These are phyloP conservation scores for Scolopax bukidnonensis DNA, from an alignment of 2,797 vertebrate species.

Conservation along the genomic window DNA sequence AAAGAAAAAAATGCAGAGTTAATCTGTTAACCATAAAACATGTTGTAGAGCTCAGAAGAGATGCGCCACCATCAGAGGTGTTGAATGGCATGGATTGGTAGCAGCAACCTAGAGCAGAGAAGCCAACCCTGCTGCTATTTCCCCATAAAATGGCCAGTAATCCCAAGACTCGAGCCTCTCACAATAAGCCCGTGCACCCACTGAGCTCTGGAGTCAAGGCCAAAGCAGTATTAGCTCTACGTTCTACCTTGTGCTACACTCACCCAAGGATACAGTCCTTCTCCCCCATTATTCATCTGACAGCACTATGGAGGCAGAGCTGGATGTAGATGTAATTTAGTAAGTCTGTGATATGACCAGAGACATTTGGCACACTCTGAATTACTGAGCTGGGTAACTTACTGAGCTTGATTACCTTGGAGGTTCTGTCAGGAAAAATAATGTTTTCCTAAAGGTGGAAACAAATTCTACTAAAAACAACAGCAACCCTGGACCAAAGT, in stretches of 20 bases:
- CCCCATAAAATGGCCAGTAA: neutral
- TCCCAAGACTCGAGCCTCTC: neutral
- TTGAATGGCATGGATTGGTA: neutral
- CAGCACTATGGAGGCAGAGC: neutral
- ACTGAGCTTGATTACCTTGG: neutral
- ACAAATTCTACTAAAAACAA: constrained; percentile 8
- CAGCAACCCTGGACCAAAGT: neutral
- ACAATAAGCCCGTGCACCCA: neutral
- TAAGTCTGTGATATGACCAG: neutral
- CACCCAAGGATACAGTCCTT: neutral
- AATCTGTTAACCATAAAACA: neutral
- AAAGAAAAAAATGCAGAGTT: neutral
- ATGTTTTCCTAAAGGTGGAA: constrained; percentile 33
- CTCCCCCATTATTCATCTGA: neutral
- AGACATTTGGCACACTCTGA: neutral
- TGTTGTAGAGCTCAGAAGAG: accelerated
- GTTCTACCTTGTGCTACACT: neutral
- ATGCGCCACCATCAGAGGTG: neutral
- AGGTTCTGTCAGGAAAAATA: constrained; percentile 32
- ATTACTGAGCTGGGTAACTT: neutral
- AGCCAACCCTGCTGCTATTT: neutral
- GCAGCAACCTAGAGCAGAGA: neutral
- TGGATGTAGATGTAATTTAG: neutral
- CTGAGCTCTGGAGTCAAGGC: neutral
- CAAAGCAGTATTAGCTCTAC: neutral